Evolutionary conservation across 2,797 vertebrate genomes (phyloP).

Genomic region (Silurus lanzhouensis): DNA sequence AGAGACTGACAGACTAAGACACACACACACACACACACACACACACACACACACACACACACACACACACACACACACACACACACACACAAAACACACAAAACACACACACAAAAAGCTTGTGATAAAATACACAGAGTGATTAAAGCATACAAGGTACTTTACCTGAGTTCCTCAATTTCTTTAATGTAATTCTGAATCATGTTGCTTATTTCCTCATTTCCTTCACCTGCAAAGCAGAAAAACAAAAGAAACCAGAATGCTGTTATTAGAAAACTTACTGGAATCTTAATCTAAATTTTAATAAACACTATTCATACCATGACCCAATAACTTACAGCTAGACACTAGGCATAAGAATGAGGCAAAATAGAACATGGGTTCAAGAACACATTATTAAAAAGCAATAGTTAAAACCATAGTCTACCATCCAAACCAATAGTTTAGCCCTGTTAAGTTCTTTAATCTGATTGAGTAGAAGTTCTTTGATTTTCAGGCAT

Average conservation of each 20-base stretch:
- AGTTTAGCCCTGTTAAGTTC: background rate
- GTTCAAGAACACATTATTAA: background rate
- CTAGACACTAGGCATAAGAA: background rate
- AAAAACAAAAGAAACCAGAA: background rate
- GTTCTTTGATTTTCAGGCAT: background rate
- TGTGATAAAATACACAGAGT: background rate
- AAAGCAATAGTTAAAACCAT: background rate
- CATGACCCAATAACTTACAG: background rate
- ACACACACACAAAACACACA: no score
- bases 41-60: background rate
- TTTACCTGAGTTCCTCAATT: slow-evolving; percentile 94
- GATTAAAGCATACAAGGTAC: background rate
- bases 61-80: no score
- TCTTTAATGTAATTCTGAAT: slow-evolving; percentile 96
- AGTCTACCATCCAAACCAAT: no score
- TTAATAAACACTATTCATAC: background rate
- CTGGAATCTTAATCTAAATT: background rate
- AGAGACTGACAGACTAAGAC: background rate
- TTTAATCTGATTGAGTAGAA: background rate
- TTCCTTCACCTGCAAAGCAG: slow-evolving; percentile 83
- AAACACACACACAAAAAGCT: background rate
- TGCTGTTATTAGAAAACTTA: background rate
- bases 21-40: background rate
- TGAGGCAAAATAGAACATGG: background rate
- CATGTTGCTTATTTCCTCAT: slow-evolving; percentile 96